A percentile compares a stretch with the other conserved stretches of the same genome.
These are phyloP conservation scores for Sakesphorus luctuosus DNA, from an alignment of 2,113 vertebrate species.

Conservation along the genomic window DNA sequence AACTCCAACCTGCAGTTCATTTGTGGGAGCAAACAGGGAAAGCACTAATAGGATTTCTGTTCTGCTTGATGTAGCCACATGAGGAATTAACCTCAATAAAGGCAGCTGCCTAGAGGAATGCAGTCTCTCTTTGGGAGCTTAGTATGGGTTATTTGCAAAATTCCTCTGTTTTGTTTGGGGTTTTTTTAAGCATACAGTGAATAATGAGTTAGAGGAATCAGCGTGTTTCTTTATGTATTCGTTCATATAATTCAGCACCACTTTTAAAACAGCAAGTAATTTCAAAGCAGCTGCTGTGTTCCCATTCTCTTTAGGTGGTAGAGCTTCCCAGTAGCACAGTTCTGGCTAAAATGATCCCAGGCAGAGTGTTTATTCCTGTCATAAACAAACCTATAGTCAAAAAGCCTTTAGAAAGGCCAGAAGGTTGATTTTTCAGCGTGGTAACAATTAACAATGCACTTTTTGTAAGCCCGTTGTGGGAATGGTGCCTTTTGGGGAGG, in stretches of 20 bases:
- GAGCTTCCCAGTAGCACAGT: not conserved
- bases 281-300: not conserved
- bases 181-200: not conserved
- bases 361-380: not conserved
- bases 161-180: not conserved
- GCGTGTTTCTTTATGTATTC: not conserved
- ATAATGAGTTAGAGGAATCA: not conserved
- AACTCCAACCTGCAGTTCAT: not conserved
- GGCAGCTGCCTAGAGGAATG: not conserved
- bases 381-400: not conserved
- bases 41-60: constrained; percentile 40
- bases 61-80: not conserved
- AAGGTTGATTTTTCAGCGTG: not conserved
- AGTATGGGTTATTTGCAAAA: not conserved
- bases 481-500: not conserved
- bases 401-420: not conserved
- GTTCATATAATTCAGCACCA: not conserved
- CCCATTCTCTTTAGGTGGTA: not conserved
- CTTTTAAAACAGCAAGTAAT: not conserved
- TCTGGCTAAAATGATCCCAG: not conserved
- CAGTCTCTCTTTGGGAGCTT: constrained; percentile 7
- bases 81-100: constrained; percentile 53
- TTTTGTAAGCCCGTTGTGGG: not conserved
- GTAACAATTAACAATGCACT: constrained; percentile 40
- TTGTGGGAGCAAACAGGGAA: not conserved